Evolutionary conservation across 2,113 vertebrate genomes (phyloP).

Genomic region (Ceuthmochares aereus): DNA sequence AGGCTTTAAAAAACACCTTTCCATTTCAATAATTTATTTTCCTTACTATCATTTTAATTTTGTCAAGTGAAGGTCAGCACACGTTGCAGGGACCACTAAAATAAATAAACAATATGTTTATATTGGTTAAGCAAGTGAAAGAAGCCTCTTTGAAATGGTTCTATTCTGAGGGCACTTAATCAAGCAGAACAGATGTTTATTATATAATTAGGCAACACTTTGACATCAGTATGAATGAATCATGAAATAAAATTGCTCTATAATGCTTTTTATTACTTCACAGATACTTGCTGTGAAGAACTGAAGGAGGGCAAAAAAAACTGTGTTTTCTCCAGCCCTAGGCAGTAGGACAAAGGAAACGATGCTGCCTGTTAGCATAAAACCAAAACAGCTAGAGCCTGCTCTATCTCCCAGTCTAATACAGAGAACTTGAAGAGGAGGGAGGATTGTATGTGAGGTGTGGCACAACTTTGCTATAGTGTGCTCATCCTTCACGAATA

Average conservation of each 20-base stretch:
- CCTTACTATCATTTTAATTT: slow-evolving; percentile 27
- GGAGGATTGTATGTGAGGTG: neutral
- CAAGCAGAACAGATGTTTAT: slow-evolving; percentile 64
- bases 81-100: neutral
- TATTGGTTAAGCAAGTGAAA: slow-evolving; percentile 24
- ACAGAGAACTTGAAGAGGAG: neutral
- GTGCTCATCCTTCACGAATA: neutral
- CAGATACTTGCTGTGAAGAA: slow-evolving; percentile 36
- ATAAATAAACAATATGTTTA: slow-evolving; percentile 8
- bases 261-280: slow-evolving; percentile 38
- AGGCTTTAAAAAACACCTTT: slow-evolving; percentile 38
- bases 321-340: neutral
- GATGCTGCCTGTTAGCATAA: neutral
- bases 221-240: slow-evolving; percentile 28
- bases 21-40: slow-evolving; percentile 52
- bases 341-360: neutral
- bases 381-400: neutral
- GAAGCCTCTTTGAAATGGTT: neutral
- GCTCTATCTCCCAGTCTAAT: neutral
- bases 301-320: neutral
- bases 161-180: slow-evolving; percentile 47
- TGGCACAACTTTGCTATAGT: neutral
- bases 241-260: slow-evolving; percentile 44
- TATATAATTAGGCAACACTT: slow-evolving; percentile 41
- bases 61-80: slow-evolving; percentile 30